A percentile compares a stretch with the other conserved stretches of the same genome.
Evolutionary conservation across 2,797 vertebrate genomes (phyloP).

Genomic region (Ctenosaura bakeri): DNA sequence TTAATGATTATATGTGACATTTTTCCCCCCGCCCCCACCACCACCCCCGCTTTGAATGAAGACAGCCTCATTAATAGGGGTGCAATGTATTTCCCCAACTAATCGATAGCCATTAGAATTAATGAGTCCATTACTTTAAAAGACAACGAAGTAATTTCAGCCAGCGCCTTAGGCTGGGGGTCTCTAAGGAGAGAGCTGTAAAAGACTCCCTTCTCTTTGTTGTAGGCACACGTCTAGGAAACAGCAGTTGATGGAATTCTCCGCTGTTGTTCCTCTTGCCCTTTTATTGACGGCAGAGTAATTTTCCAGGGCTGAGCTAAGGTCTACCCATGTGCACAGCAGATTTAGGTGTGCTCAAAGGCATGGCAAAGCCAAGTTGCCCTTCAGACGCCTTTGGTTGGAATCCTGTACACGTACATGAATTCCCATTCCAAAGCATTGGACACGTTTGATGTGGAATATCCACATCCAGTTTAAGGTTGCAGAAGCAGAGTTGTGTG

Average conservation of each 20-base stretch:
- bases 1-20: conserved; percentile 65
- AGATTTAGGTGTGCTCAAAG: conserved; percentile 86
- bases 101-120: conserved; percentile 84
- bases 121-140: conserved; percentile 78
- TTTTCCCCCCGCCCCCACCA: conserved; percentile 38
- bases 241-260: conserved; percentile 72
- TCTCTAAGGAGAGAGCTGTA: conserved; percentile 59
- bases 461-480: too few relatives aligned
- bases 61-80: conserved; percentile 79
- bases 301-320: conserved; percentile 76
- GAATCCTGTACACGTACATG: too few relatives aligned
- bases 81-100: conserved; percentile 75
- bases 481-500: too few relatives aligned
- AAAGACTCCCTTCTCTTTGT: conserved; percentile 58
- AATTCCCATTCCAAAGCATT: too few relatives aligned
- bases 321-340: conserved; percentile 86
- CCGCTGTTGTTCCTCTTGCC: conserved; percentile 81
- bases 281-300: conserved; percentile 86
- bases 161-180: conserved; percentile 75
- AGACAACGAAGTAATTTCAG: conserved; percentile 81
- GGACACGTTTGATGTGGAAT: too few relatives aligned
- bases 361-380: conserved; percentile 80
- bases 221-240: conserved; percentile 56
- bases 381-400: conserved; percentile 66
- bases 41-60: conserved; percentile 42